Base-by-base conservation (phyloP, 2,797 vertebrate genomes). In the Sebastes trivittatus region DNA sequence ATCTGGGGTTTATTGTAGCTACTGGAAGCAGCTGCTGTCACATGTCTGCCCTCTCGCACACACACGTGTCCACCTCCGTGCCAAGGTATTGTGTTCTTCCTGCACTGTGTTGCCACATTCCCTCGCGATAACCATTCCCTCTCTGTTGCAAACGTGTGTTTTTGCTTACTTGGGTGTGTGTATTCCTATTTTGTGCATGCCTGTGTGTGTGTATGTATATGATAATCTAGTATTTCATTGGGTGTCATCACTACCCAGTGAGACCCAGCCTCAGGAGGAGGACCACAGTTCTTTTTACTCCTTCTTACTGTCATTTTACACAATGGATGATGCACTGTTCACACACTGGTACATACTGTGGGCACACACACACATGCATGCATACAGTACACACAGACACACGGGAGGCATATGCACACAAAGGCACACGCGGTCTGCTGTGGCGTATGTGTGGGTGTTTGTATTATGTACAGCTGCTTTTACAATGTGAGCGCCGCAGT, bases 171-270 rank as follows among this genome's bases (percentile, higher is more conserved):
- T 63, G 32, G n/a, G 42, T 42, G 22, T 60, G 63, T 42, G 6
- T 60, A 38, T 75, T 13, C 30, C 3, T 54, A 55, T 55, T 55
- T 30, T 68, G 74, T 77, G 55, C 23, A 25, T 23, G 30, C n/a
- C 36, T 38, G 13, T 22, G 14, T 72, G 13, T 81, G 36, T 80
- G 54, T 54, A 38, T 49, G 27, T 72, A 46, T 68, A 58, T 76
- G 72, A 78, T 81, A 56, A 79, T 80, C 23, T 34, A n/a, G 38
- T 76, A 87, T 90, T 92, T 85, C 78, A 76, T 30, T 8, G 55
- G 59, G 71, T 93, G 87, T 89, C 89, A 79, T 86, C 86, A 88
- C 62, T 64, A 76, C 69, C 49, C 60, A 54, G 64, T 34, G 54
- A 78, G 72, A 84, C 56, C 71, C 64, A 62, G 75, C 77, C 67